These are phyloP conservation scores for Edolisoma coerulescens DNA, from an alignment of 2,113 vertebrate genomes.

Conservation along the genomic window DNA sequence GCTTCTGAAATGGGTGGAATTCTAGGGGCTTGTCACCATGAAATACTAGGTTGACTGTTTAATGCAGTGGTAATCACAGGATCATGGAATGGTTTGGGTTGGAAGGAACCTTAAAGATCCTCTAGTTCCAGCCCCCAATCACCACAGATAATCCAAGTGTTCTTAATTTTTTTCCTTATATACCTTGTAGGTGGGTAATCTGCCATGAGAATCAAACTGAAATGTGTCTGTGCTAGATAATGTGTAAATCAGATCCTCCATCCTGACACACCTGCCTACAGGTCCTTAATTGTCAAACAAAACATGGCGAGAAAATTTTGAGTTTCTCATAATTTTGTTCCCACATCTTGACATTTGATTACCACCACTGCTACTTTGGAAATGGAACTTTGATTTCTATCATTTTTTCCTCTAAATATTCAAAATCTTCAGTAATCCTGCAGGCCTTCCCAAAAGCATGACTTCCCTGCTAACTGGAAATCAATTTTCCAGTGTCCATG, in stretches of 20 bases:
- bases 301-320: not conserved
- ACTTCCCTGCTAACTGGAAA: not conserved
- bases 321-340: not conserved
- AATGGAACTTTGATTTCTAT: not conserved
- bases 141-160: not conserved
- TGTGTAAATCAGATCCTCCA: not conserved
- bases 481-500: too few relatives aligned
- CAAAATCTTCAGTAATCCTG: not conserved
- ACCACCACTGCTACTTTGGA: not conserved
- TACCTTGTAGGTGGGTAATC: not conserved
- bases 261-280: not conserved
- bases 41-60: not conserved
- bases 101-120: not conserved
- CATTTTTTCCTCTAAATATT: not conserved
- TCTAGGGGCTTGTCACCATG: not conserved
- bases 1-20: not conserved
- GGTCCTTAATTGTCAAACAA: not conserved
- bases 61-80: not conserved
- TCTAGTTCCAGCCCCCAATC: not conserved
- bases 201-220: not conserved
- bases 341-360: not conserved
- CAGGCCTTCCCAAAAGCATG: not conserved
- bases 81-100: not conserved
- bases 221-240: not conserved
- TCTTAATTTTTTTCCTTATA: not conserved